phyloP scores from a whole-genome alignment of 1,140 invertebrate species.

The Drosophila takahashii region DNA sequence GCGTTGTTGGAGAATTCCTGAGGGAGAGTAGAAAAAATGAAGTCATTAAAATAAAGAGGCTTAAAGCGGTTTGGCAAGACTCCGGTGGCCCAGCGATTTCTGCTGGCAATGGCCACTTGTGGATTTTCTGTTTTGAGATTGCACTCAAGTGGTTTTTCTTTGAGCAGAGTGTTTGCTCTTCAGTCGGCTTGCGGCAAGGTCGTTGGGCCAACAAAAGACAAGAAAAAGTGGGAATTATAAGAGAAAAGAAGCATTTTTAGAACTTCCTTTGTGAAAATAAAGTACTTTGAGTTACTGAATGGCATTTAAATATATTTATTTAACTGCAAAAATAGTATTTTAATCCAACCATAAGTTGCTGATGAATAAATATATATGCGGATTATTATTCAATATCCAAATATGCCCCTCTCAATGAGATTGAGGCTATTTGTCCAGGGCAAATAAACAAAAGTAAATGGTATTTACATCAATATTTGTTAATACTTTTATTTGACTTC shows the following conservation, averaged over 20 bases:
- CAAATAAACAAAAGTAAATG: conserved; percentile 40
- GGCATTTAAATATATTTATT: too few relatives aligned
- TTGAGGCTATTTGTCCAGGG: conserved; percentile 34
- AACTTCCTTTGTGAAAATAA: background rate
- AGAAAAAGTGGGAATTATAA: background rate
- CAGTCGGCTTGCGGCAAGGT: conserved; percentile 26
- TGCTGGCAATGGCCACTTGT: conserved; percentile 59
- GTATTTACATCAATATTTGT: conserved; percentile 47
- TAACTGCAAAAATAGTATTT: background rate
- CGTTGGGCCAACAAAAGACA: conserved; percentile 30
- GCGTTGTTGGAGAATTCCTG: conserved; percentile 72
- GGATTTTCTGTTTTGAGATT: conserved; percentile 37
- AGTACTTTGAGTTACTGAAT: too few relatives aligned
- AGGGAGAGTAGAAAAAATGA: conserved; percentile 8
- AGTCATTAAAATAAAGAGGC: conserved; percentile 40
- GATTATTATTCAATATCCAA: conserved; percentile 32
- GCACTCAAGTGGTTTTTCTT: conserved; percentile 32
- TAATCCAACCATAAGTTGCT: background rate
- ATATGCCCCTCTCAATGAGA: conserved; percentile 32
- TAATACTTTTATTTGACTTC: conserved; percentile 45
- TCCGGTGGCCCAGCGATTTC: conserved; percentile 32
- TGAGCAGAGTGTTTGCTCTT: conserved; percentile 36
- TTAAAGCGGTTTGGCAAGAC: conserved; percentile 32
- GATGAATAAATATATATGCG: conserved; percentile 4
- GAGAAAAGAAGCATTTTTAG: background rate